Conservation (phyloP, 2,797 vertebrate species). For the Aeoliscus strigatus region DNA sequence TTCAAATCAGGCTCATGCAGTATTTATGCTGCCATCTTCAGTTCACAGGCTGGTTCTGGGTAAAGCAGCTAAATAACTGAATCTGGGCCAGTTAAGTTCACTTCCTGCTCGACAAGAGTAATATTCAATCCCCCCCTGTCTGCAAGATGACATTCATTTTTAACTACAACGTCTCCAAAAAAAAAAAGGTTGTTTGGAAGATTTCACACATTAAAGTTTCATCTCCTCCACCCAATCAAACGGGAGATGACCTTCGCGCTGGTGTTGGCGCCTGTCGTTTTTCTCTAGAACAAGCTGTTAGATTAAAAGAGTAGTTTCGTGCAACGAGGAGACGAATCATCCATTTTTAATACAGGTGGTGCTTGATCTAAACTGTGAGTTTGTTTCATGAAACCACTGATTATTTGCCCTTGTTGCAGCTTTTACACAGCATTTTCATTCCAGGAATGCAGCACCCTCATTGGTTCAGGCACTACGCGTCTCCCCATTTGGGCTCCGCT, state of each 20-base stretch:
- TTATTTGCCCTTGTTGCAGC: too few relatives aligned
- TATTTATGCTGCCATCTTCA: constrained; percentile 38
- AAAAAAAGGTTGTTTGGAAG: constrained; percentile 11
- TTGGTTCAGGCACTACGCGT: too few relatives aligned
- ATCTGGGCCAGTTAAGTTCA: constrained; percentile 29
- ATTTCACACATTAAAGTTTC: constrained; percentile 25
- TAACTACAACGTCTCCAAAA: constrained; percentile 24
- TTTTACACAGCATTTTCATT: too few relatives aligned
- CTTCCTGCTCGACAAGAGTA: constrained; percentile 30
- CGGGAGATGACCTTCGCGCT: constrained; percentile 34
- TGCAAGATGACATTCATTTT: constrained; percentile 36
- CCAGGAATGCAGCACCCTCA: too few relatives aligned
- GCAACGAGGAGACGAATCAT: too few relatives aligned
- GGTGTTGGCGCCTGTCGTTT: too few relatives aligned
- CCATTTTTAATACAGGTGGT: too few relatives aligned
- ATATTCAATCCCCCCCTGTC: constrained; percentile 27
- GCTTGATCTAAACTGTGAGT: too few relatives aligned
- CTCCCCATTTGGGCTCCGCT: too few relatives aligned
- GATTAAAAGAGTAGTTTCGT: too few relatives aligned
- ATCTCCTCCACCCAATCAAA: constrained; percentile 13
- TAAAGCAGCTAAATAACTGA: constrained; percentile 44
- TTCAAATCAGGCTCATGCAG: constrained; percentile 47
- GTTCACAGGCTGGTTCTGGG: constrained; percentile 27
- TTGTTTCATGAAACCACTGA: too few relatives aligned
- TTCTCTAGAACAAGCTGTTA: too few relatives aligned